Base-by-base conservation (phyloP, 2,113 vertebrate species). In the Pluvianellus socialis region DNA sequence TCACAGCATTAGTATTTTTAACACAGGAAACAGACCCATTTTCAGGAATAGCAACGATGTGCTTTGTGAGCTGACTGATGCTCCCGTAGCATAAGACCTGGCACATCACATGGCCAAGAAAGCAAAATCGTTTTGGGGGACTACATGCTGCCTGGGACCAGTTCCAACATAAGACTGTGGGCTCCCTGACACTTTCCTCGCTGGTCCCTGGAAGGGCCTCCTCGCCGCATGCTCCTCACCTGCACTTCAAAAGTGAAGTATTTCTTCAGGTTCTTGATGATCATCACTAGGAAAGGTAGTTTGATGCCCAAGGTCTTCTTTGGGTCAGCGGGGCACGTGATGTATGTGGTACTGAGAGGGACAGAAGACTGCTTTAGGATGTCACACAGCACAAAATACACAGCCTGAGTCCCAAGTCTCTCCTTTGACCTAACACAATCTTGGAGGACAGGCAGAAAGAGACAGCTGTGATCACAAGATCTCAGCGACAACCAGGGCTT, bases 171-270 rank as follows among this genome's bases (percentile, higher is more conserved):
- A 44, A 79, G 74, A 88, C 44, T 63, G 44, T 10, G 12, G 65
- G 85, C 49, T 83, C 79, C 68, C 47, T 40, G 32, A 49, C 30
- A 58, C 70, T 77, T 87, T 90, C 58, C 73, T 77, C 32, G 44
- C 65, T 33, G 28, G 49, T 52, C 79, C 79, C 58, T 42, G 50
- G 49, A 56, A 44, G 50, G 50, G 45, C 26, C 47, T 80, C 68
- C 66, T 63, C 17, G 19, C 73, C 42, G 30, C 65, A 75, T 2
- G 2, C 61, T 95, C 88, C 97, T 88, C 93, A 99, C 99, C 99
- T 99, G 99, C 71, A 99, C 99, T 98, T 99, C 99, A 72, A 99
- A 99, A 26, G 99, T 99, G 95, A 99, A 99, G 94, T 99, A 99
- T 84, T 99, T 99, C 97, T 99, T 99, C 79, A 99, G 98, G 94